A percentile compares a stretch with the other conserved stretches of the same genome.
Conservation (phyloP, 30 jellyfish, hydroid and myxozoan genomes). For the Aurelia sp. region DNA sequence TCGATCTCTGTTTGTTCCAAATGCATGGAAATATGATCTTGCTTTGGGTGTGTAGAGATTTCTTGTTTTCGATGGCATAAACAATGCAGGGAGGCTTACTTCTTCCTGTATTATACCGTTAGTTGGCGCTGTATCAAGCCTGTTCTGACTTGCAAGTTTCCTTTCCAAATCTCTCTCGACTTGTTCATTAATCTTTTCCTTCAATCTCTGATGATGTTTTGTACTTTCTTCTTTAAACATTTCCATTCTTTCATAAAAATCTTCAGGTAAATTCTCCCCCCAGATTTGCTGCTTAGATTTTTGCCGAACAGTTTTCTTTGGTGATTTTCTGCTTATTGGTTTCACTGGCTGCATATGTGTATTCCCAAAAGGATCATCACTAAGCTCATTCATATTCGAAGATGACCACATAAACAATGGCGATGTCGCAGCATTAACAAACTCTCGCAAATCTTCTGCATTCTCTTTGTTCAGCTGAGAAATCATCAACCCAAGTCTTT, state of each 20-base stretch:
- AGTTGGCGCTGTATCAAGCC: slow-evolving; percentile 27
- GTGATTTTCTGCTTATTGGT: slow-evolving; percentile 18
- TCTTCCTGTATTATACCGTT: slow-evolving; percentile 22
- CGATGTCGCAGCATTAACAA: slow-evolving; percentile 77
- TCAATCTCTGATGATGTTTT: slow-evolving; percentile 61
- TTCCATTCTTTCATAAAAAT: slow-evolving; percentile 76
- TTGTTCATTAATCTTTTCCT: slow-evolving; percentile 37
- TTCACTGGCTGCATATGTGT: slow-evolving; percentile 11
- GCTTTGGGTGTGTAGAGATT: slow-evolving; percentile 73
- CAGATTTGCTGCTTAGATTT: slow-evolving; percentile 34
- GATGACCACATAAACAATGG: slow-evolving; percentile 75
- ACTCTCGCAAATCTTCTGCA: slow-evolving; percentile 44
- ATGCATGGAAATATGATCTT: slow-evolving; percentile 74
- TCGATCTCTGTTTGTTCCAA: slow-evolving; percentile 53
- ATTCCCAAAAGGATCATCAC: not conserved
- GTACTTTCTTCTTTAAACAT: slow-evolving; percentile 85
- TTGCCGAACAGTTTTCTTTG: slow-evolving; percentile 5
- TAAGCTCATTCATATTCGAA: not conserved
- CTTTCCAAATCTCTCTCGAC: slow-evolving; percentile 49
- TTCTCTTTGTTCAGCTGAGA: slow-evolving; percentile 39
- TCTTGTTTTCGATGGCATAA: slow-evolving; percentile 78
- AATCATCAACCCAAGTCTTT: slow-evolving; percentile 43
- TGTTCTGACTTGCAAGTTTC: slow-evolving; percentile 57
- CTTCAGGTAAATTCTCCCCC: slow-evolving; percentile 76
- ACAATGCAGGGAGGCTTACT: slow-evolving; percentile 77